phyloP scores from a whole-genome alignment of 2,888 invertebrate genomes.

The Lycia hirtaria region DNA sequence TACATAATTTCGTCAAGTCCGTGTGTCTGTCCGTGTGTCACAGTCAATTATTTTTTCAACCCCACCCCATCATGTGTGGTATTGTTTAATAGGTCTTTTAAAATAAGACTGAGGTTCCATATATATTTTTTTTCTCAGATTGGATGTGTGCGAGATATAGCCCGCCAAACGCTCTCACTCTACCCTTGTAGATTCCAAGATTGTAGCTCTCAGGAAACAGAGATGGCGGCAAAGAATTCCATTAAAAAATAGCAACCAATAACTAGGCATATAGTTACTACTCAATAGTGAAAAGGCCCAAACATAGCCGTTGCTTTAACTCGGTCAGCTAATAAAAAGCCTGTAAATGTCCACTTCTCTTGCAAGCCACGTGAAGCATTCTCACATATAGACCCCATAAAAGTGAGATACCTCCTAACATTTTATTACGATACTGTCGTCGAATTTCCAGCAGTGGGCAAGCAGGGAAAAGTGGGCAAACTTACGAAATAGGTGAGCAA shows the following conservation, averaged over 20 bases:
- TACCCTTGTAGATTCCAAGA: too few species aligned
- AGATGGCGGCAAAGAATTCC: too few species aligned
- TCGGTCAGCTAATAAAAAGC: conserved; percentile 10
- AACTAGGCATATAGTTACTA: background rate
- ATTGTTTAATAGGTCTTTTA: too few species aligned
- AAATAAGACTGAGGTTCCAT: too few species aligned
- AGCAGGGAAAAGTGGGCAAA: background rate
- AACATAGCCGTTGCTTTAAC: background rate
- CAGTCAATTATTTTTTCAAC: too few species aligned
- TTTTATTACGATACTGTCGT: background rate
- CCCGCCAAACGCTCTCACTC: too few species aligned
- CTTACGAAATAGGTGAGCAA: background rate
- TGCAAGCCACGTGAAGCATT: background rate
- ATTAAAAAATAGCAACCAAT: background rate
- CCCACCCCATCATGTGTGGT: too few species aligned
- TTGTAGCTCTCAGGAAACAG: too few species aligned
- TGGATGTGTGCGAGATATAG: too few species aligned
- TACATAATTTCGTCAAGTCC: too few species aligned
- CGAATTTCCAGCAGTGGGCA: background rate
- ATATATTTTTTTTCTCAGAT: too few species aligned
- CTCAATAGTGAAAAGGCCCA: background rate
- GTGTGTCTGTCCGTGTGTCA: too few species aligned
- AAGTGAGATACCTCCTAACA: conserved; percentile 5
- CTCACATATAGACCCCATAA: conserved; percentile 2
- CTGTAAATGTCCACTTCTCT: background rate